Conservation (phyloP, 2,113 vertebrate genomes). For the Dendrocopos noguchii region DNA sequence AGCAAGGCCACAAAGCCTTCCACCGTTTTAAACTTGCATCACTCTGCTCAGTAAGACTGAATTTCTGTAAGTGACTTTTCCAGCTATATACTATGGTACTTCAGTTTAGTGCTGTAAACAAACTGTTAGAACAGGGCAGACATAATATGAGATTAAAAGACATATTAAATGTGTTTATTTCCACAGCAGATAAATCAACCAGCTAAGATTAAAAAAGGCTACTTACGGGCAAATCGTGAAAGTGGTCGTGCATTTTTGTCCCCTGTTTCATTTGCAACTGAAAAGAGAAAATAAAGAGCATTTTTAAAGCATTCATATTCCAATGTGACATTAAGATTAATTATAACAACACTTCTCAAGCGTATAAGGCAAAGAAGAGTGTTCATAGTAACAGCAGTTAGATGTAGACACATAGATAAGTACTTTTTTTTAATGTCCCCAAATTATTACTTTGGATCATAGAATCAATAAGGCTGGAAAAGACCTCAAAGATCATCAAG, state of each 20-base stretch:
- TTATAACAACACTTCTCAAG: not conserved
- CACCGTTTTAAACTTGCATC: not conserved
- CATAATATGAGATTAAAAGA: not conserved
- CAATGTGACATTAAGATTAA: not conserved
- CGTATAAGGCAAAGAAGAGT: not conserved
- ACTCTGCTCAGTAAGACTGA: not conserved
- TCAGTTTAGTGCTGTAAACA: not conserved
- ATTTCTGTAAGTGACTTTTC: not conserved
- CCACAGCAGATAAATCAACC: not conserved
- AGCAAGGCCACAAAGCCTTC: not conserved
- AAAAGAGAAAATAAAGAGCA: conserved; percentile 28
- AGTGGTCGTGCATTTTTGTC: conserved; percentile 84
- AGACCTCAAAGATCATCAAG: too few species aligned
- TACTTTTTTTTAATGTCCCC: not conserved
- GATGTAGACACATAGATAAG: not conserved
- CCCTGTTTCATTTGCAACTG: conserved; percentile 92
- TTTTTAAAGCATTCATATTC: not conserved
- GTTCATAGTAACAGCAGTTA: not conserved
- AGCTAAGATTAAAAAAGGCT: not conserved
- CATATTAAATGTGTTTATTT: not conserved
- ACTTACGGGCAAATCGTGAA: conserved; percentile 90
- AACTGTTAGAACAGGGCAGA: not conserved
- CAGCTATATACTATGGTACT: not conserved
- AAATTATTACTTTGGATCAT: not conserved
- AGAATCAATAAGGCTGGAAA: too few species aligned